Percentiles rank a stretch among this genome's conserved stretches.
These are phyloP conservation scores for Gallinago solitaria DNA, from an alignment of 2,797 vertebrate species.

Conservation along the genomic window DNA sequence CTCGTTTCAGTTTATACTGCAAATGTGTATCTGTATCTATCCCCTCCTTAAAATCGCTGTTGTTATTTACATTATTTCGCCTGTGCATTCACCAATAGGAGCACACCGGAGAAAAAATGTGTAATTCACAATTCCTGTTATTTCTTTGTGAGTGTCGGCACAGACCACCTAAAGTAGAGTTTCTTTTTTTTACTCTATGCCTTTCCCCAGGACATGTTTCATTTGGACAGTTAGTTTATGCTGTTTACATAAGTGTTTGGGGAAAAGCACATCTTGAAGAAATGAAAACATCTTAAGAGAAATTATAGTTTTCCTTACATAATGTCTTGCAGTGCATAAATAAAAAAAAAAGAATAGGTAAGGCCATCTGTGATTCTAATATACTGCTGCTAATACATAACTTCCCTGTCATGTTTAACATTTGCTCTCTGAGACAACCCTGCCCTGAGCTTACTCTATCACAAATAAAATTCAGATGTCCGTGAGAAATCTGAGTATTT, in stretches of 20 bases:
- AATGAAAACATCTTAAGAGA: not conserved
- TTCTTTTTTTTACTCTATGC: not conserved
- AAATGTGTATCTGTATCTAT: fast-evolving
- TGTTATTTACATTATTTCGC: not conserved
- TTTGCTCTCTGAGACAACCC: not conserved
- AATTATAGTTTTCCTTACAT: not conserved
- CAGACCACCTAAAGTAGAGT: not conserved
- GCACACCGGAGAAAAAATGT: too few relatives aligned
- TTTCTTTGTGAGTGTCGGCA: not conserved
- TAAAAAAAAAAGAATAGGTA: not conserved
- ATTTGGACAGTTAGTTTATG: not conserved
- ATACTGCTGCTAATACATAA: not conserved
- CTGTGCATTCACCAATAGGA: not conserved
- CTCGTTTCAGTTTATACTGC: not conserved
- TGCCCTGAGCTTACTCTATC: not conserved
- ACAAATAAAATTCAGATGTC: not conserved
- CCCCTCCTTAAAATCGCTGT: not conserved
- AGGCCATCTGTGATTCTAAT: not conserved
- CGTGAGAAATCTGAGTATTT: not conserved
- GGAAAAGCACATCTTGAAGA: not conserved
- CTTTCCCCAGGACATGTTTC: not conserved
- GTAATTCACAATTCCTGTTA: not conserved
- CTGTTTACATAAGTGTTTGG: not conserved
- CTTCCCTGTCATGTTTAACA: not conserved
- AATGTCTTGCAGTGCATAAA: not conserved